Base-by-base conservation (phyloP, 2,888 invertebrate genomes). In the Brenthis hecate region DNA sequence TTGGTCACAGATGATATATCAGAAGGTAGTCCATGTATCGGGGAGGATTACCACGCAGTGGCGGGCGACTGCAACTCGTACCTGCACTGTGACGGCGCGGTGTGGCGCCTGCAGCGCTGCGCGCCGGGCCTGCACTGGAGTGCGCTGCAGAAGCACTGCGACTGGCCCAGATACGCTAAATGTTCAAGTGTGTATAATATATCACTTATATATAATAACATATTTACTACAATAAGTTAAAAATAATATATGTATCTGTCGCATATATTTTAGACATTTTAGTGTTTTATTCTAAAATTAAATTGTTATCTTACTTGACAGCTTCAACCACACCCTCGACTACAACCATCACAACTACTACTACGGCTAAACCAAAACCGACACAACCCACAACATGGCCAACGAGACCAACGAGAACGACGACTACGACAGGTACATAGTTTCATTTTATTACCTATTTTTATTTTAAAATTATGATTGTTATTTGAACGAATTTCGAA, bases 101-200 rank as follows among this genome's bases (percentile, higher is more conserved):
- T 94, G 69, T 87, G 96, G 81, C 94, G 91, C 3, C 94, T 94
- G 72, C 96, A 96, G 77, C 94, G 94, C 73, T 97, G 97, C 80
- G 96, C 97, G 0, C 95, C 96, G 0, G 97, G 97, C 11, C 85
- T 97, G n/a, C 97, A 97, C 82, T 98, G 97, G 97, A 97, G 96
- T 81, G 88, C 91, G 36, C 81, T 86, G 0, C 91, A 93, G 65
- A 94, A 94, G 62, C 94, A 95, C 66, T 97, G 97, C 80, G 97
- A 97, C 83, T 97, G 97, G 97, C 97, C 97, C 2, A 92, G 92
- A 64, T 92, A 94, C 56, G 96, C 96, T 0, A 95, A 95, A 75
- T 97, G 97, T 78, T 87, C 87, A 75, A 80, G 90, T 90, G 72
- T 76, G 65, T 66, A 19, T 23, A 47, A 50, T 43, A 43, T 43